phyloP scores from a whole-genome alignment of 1,140 invertebrate species.

The Thrips palmi region DNA sequence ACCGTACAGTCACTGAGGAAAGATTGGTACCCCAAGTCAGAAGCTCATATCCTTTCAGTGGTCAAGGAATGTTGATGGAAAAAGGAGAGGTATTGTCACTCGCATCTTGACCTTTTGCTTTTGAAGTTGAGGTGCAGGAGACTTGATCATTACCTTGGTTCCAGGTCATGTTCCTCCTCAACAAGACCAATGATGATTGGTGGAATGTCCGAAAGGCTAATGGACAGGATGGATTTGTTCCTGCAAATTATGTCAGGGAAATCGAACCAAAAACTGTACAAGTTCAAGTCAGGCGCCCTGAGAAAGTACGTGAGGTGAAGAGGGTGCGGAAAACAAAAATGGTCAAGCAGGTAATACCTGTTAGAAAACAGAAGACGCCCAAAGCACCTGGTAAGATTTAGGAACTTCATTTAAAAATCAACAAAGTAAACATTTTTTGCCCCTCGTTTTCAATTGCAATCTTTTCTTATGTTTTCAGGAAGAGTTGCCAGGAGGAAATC shows the following conservation, averaged over 20 bases:
- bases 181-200: constrained; percentile 94
- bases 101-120: neutral
- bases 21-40: constrained; percentile 75
- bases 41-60: constrained; percentile 76
- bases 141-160: neutral
- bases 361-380: constrained; percentile 28
- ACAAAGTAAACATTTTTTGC: constrained; percentile 3
- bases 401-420: neutral
- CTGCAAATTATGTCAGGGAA: constrained; percentile 91
- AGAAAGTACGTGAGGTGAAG: constrained; percentile 64
- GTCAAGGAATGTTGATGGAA: constrained; percentile 79
- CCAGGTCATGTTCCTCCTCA: constrained; percentile 72
- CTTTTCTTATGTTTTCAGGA: constrained; percentile 8
- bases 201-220: constrained; percentile 90
- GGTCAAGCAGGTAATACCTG: constrained; percentile 65
- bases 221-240: constrained; percentile 88
- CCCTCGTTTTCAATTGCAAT: too few species aligned
- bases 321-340: constrained; percentile 79
- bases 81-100: constrained; percentile 63
- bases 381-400: constrained; percentile 14
- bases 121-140: neutral
- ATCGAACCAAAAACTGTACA: constrained; percentile 72
- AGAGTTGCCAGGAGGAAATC: constrained; percentile 31
- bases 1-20: constrained; percentile 68
- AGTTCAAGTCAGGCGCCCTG: constrained; percentile 63